Base-by-base conservation (phyloP, 37 sponge, comb jelly and placozoan genomes). In the Eunapius fragilis region DNA sequence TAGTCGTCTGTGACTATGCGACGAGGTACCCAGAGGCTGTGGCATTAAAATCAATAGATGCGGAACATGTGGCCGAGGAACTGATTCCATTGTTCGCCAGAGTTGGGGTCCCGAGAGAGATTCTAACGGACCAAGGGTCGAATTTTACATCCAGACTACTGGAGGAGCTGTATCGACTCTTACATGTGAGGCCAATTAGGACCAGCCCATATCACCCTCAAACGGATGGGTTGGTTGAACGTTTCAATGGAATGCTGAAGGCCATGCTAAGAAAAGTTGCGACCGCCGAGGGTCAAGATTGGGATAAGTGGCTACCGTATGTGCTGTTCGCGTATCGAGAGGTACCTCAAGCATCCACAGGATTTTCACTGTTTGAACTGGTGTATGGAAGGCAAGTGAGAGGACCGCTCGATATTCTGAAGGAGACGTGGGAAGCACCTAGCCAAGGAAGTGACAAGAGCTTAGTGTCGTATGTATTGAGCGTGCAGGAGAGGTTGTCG, bases 1-100 rank as follows among this genome's bases (percentile, higher is more conserved):
- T 74, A 37, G 76, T 75, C 0, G 50, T 83, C 19, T 83, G 84
- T 83, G 75, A 83, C 78, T 83, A 83, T 83, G 84, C 84, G 25
- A 83, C 84, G 26, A 72, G 84, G 50, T 83, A n/a, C n/a, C n/a
- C n/a, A n/a, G n/a, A n/a, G n/a, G n/a, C n/a, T n/a, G n/a, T n/a
- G n/a, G n/a, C n/a, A 79, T 25, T 83, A 76, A 78, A 49, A 37
- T n/a, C 27, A 76, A 83, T 30, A 38, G 78, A n/a, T n/a, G n/a
- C n/a, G n/a, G n/a, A 34, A 78, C 84, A 26, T 45, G 47, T 45
- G 47, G 47, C 47, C 7, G 76, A 83, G 76, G 75, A 75, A 32
- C 76, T 83, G 48, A 30, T 30, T 24, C 49, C n/a, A 14, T 79
- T 58, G 31, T 76, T 83, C 48, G 78, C 84, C 27, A 72, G 76